Evolutionary conservation across 2,888 invertebrate species (phyloP), one percentile per base, ranked within the genome.

Genomic region (Ennomos fuscantarius): DNA sequence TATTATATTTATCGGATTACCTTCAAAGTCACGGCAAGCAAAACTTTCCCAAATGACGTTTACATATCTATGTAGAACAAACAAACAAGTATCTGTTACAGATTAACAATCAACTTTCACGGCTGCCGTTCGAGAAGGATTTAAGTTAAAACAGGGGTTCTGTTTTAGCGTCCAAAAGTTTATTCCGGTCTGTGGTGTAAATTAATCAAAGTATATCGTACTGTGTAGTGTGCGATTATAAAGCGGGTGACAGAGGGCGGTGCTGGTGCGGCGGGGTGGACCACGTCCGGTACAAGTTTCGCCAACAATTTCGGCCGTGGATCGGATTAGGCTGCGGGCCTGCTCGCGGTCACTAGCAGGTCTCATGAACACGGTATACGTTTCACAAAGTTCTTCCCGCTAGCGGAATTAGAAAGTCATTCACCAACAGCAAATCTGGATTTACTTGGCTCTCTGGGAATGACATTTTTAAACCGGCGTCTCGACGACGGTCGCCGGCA

Each of bases 361-460:
- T 83, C 85, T 82, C 87, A 73, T 76, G 82, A 79, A 91, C 91
- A 90, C 84, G 84, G 85, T 84, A 89, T 89, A 88, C 89, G 87
- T 91, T 91, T 90, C 86, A 90, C 83, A 86, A 90, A 91, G 86
- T 91, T 91, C 85, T 80, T 78, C 79, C 72, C 71, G 76, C 75
- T 72, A 74, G 68, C 71, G 78, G 86, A 90, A 90, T 91, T 91
- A 91, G 89, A 86, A 89, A 92, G 90, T 89, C 91, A 89, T 84
- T 87, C 82, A 74, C 75, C 76, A 81, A 85, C 88, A 79, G 84
- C 89, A 88, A 88, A 90, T 90, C 87, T 83, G 89, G 87, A 86
- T 87, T 90, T 87, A 84, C 82, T 83, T 78, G 74, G 76, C 74
- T 73, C 74, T 76, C 81, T 86, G 87, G 68, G 81, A 87, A 84